Conservation (phyloP, 2,888 invertebrate genomes). For the Hydroisotoma schaefferi region DNA sequence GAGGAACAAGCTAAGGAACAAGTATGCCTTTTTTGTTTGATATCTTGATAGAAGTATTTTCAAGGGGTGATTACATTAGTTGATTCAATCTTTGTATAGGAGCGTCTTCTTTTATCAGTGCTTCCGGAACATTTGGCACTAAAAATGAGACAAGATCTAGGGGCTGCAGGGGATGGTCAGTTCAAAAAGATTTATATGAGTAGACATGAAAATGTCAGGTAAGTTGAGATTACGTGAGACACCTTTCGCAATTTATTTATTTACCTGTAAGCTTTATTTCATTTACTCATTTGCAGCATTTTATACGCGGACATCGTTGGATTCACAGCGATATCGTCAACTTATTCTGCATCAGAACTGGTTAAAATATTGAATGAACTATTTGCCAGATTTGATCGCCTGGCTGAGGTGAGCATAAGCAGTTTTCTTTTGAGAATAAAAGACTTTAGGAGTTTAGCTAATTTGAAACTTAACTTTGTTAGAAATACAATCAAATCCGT, state of each 20-base stretch:
- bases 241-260: neutral
- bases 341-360: slow-evolving; percentile 56
- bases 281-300: slow-evolving; percentile 69
- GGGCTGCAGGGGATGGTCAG: slow-evolving; percentile 69
- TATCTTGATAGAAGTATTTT: neutral
- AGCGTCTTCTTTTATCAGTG: slow-evolving; percentile 84
- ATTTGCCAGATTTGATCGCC: slow-evolving; percentile 50
- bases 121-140: slow-evolving; percentile 94
- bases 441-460: too few species aligned
- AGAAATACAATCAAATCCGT: slow-evolving; percentile 90
- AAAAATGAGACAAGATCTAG: slow-evolving; percentile 73
- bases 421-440: too few species aligned
- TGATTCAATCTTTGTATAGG: too few species aligned
- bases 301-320: slow-evolving; percentile 97
- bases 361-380: slow-evolving; percentile 58
- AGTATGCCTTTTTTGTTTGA: slow-evolving; percentile 55
- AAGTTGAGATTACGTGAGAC: slow-evolving; percentile 50
- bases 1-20: slow-evolving; percentile 92
- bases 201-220: slow-evolving; percentile 93
- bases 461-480: slow-evolving; percentile 46
- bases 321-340: slow-evolving; percentile 74
- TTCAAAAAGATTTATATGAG: slow-evolving; percentile 98
- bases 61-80: neutral
- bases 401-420: slow-evolving; percentile 47
- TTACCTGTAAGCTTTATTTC: neutral